These are phyloP conservation scores for Myrmecophaga tridactyla DNA, from an alignment of 2,113 vertebrate genomes.

Conservation along the genomic window DNA sequence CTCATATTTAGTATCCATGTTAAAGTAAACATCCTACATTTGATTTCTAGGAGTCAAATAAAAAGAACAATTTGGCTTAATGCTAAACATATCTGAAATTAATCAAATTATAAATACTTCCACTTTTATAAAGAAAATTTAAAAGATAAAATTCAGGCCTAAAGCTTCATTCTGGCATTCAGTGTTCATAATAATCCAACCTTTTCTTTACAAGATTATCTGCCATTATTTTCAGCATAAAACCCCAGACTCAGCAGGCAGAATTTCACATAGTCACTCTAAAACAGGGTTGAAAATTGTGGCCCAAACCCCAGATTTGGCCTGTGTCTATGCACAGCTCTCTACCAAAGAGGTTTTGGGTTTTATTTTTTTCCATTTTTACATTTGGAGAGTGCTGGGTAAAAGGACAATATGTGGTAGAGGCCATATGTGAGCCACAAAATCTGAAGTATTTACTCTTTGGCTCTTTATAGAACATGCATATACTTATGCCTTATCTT, in stretches of 20 bases:
- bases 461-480: neutral
- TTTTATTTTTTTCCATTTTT: neutral
- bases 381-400: neutral
- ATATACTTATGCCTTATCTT: neutral
- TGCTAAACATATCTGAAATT: neutral
- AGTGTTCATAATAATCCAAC: neutral
- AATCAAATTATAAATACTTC: neutral
- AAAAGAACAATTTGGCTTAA: neutral
- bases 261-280: neutral
- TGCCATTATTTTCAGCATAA: neutral
- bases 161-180: neutral
- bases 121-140: neutral
- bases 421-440: neutral
- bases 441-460: neutral
- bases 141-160: neutral
- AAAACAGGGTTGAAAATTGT: neutral
- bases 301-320: neutral
- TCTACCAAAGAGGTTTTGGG: neutral
- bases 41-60: neutral
- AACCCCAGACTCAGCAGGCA: neutral
- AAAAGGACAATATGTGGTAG: neutral
- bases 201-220: neutral
- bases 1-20: neutral
- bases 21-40: neutral
- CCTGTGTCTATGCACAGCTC: neutral